Base-by-base conservation (phyloP, 2,797 vertebrate species). In the Xiphorhynchus erythropygius region DNA sequence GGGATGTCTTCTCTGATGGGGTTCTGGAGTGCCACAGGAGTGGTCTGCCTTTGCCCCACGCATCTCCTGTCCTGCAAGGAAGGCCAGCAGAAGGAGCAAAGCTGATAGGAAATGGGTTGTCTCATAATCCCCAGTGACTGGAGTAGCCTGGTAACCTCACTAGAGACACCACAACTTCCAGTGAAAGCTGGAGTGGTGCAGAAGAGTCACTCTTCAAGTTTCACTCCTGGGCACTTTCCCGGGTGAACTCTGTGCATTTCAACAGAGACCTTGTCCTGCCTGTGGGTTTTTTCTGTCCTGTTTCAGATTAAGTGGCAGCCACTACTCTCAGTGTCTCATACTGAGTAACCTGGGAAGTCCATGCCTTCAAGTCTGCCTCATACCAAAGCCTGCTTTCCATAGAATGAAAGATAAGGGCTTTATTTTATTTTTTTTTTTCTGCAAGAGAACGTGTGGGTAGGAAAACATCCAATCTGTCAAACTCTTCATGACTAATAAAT, bases 401-500 rank as follows among this genome's bases (percentile, higher is more conserved):
- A 89, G 70, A 85, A 80, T 77, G 41, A 90, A 73, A 86, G 46
- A 79, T 62, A 75, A 64, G 37, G 22, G 46, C 25, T 62, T 90
- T 88, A 37, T 92, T 93, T 92, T 57, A 30, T 32, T 53, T 32
- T 83, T 83, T n/a, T n/a, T 93, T 87, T 93, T 46, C 76, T 93
- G 79, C 75, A 83, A 93, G 83, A 97, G 96, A 97, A 87, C 70
- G 96, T 97, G 97, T 97, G 97, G 96, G 97, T 96, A 96, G 96
- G 84, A 97, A 96, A 94, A 93, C 84, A 94, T 96, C 87, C 95
- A 97, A 97, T 96, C 97, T 98, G 97, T 98, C 97, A 97, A 96
- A 96, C 50, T 97, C 95, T 96, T 97, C 35, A 67, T 96, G 96
- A 97, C 95, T 98, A 98, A 97, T 98, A 98, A 97, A 97, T 98